These are phyloP conservation scores for Vanessa cardui DNA, from an alignment of 2,888 invertebrate genomes.

Conservation along the genomic window DNA sequence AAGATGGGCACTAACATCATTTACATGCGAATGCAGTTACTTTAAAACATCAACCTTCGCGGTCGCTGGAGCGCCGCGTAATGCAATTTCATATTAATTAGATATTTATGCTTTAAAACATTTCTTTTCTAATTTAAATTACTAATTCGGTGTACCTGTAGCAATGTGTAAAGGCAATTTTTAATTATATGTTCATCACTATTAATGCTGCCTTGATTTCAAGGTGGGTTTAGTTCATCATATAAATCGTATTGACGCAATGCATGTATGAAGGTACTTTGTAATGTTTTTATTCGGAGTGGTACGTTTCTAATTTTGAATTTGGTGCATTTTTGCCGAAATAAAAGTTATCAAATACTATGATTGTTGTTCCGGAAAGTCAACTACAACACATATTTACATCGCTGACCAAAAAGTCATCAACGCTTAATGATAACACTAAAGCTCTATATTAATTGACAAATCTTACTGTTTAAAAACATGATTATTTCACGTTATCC, in stretches of 20 bases:
- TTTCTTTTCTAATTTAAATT: conserved; percentile 3
- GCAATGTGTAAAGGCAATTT: not conserved
- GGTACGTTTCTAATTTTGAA: too few species aligned
- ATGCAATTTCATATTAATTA: conserved; percentile 20
- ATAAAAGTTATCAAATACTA: too few species aligned
- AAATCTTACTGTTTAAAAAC: too few species aligned
- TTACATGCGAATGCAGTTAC: conserved; percentile 5
- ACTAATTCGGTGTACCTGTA: not conserved
- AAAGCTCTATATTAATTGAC: too few species aligned
- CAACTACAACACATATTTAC: too few species aligned
- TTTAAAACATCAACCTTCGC: conserved; percentile 12
- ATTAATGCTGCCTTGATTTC: not conserved
- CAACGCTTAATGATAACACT: too few species aligned
- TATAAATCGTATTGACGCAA: not conserved
- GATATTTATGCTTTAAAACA: conserved; percentile 5
- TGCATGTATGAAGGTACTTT: not conserved
- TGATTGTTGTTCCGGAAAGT: too few species aligned
- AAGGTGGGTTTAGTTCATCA: not conserved
- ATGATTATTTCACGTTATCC: too few species aligned
- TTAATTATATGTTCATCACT: not conserved
- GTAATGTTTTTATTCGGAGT: not conserved
- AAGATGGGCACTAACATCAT: conserved; percentile 4
- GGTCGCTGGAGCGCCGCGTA: conserved; percentile 17
- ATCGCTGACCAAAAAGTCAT: too few species aligned
- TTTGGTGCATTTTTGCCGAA: too few species aligned